Evolutionary conservation across 2,888 invertebrate species (phyloP), one percentile per base, ranked within the genome.

Genomic region (Unio delphinus): DNA sequence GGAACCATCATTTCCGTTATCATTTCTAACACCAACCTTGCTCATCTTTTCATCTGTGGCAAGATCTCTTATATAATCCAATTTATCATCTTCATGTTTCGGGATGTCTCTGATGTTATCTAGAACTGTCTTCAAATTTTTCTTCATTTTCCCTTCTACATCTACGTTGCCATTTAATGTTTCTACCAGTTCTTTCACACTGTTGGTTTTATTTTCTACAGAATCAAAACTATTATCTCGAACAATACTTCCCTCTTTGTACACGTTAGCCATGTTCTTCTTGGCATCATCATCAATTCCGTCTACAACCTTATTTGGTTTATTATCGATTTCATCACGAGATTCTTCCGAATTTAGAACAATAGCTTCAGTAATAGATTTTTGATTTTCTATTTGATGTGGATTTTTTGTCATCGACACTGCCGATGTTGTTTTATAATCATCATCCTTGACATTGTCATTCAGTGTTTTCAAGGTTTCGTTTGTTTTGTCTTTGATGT

Each of bases 281-380:
- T 65, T 34, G 3, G 11, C 17, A 57, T 57, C 61, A 23, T 56
- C 66, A 11, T 56, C 65, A 23, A 57, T n/a, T 20, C 7, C 30
- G n/a, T 73, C 72, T 18, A 55, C 17, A 28, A 45, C 23, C 20
- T 67, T 55, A n/a, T 34, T 64, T 55, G 28, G 59, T 57, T 60
- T 55, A 34, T 26, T 55, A 58, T 61, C 55, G 20, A 17, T 67
- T 59, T 64, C 28, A 28, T 20, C n/a, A 15, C 54, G 34, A 54
- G 54, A 23, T 64, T 67, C 61, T 7, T 69, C 66, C 18, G 60
- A 23, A 0, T 34, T 28, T 58, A 26, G 26, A 55, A 56, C 57
- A 56, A 23, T 18, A 60, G 54, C 26, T 56, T 28, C 56, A 61
- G 54, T 11, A 45, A 18, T 8, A 8, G 8, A 23, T 34, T n/a